Evolutionary conservation across 2,888 invertebrate species (phyloP).

Genomic region (Macropis europaea): DNA sequence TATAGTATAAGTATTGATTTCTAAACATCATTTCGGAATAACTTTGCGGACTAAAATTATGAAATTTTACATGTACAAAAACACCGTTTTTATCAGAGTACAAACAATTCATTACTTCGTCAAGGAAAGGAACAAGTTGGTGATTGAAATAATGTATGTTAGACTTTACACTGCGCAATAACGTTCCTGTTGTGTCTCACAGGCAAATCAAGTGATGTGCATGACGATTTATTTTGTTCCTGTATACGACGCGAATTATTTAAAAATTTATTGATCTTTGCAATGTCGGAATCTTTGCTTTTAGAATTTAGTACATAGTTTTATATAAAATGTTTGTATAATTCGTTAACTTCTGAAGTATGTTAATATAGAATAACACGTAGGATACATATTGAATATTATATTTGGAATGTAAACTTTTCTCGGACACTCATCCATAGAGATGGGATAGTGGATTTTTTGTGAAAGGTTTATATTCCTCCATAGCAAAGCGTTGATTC

Average conservation of each 20-base stretch:
- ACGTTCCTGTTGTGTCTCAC: slow-evolving; percentile 61
- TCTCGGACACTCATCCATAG: slow-evolving; percentile 77
- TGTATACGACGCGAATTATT: slow-evolving; percentile 50
- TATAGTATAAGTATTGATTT: slow-evolving; percentile 46
- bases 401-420: slow-evolving; percentile 72
- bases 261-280: slow-evolving; percentile 8
- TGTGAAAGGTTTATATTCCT: slow-evolving; percentile 75
- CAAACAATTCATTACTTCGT: slow-evolving; percentile 14
- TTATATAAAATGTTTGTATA: slow-evolving; percentile 49
- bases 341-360: slow-evolving; percentile 38
- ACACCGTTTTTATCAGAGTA: slow-evolving; percentile 2
- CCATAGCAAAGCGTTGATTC: slow-evolving; percentile 21
- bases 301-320: slow-evolving; percentile 46
- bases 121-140: slow-evolving; percentile 16
- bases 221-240: slow-evolving; percentile 62
- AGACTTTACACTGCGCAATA: slow-evolving; percentile 51
- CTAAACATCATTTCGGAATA: slow-evolving; percentile 6
- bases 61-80: background rate
- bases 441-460: slow-evolving; percentile 77
- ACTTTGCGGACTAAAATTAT: slow-evolving; percentile 16
- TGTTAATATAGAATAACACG: slow-evolving; percentile 42
- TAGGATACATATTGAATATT: slow-evolving; percentile 34
- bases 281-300: slow-evolving; percentile 31
- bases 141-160: slow-evolving; percentile 38
- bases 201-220: slow-evolving; percentile 37